phyloP scores from a whole-genome alignment of 2,113 vertebrate species.

The Saccopteryx leptura region DNA sequence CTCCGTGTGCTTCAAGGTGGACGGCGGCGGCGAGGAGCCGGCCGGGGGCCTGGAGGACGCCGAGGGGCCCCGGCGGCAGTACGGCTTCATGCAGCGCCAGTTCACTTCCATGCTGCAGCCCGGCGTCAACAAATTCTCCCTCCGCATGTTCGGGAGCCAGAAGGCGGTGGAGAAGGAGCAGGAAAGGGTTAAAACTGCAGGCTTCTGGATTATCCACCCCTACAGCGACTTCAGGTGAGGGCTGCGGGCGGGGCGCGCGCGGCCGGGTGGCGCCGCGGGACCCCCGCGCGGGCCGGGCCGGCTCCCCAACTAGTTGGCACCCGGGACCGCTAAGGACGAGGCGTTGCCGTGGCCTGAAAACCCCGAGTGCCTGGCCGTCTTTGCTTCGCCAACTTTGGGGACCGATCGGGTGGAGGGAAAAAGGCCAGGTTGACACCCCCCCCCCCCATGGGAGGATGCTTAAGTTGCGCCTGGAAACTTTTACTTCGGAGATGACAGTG shows the following conservation, averaged over 20 bases:
- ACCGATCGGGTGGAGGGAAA: not conserved
- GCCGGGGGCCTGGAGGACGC: conserved; percentile 94
- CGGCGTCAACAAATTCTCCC: conserved; percentile 99
- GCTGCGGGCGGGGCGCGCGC: not conserved
- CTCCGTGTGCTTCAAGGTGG: conserved; percentile 96
- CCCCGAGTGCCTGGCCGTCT: not conserved
- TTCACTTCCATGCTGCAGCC: conserved; percentile 99
- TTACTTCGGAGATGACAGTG: conserved; percentile 40
- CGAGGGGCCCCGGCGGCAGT: conserved; percentile 92
- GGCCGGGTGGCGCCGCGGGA: not conserved
- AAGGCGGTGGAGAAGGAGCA: conserved; percentile 99
- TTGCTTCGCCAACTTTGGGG: not conserved
- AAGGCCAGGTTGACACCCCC: not conserved
- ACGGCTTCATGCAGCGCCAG: conserved; percentile 98
- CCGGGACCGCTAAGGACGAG: not conserved
- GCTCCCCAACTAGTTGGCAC: conserved; percentile 20
- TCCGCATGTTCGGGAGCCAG: conserved; percentile 99
- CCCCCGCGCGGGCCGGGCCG: not conserved
- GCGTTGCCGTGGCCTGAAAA: not conserved
- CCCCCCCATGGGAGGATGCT: not conserved
- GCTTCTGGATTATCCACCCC: conserved; percentile 99
- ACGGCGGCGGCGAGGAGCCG: conserved; percentile 91
- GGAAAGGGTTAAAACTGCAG: conserved; percentile 98
- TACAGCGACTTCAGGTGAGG: conserved; percentile 99
- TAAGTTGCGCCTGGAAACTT: conserved; percentile 74